These are phyloP conservation scores for Paguma larvata DNA, from an alignment of 2,797 vertebrate genomes.

Conservation along the genomic window DNA sequence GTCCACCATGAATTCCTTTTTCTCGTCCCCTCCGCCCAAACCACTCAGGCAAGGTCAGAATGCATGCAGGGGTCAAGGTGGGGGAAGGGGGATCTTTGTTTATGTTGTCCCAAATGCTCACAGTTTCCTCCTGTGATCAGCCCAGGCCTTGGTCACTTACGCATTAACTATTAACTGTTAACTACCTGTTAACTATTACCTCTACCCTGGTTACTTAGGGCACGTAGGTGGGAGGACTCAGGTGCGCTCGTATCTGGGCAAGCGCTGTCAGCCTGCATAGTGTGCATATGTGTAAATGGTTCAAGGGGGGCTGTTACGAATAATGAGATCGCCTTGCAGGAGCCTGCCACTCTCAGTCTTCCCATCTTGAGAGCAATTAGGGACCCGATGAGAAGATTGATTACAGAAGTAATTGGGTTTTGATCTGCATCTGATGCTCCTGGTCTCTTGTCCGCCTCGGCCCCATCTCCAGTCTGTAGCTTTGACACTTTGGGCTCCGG, in stretches of 20 bases:
- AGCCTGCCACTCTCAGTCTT: neutral
- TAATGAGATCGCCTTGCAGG: neutral
- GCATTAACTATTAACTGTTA: neutral
- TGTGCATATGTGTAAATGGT: neutral
- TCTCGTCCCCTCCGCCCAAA: neutral
- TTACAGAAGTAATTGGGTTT: neutral
- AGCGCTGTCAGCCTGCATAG: neutral
- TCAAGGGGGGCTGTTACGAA: neutral
- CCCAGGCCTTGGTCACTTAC: neutral
- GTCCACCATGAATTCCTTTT: neutral
- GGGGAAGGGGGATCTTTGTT: neutral
- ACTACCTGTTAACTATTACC: neutral
- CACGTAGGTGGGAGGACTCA: neutral
- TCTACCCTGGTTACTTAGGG: neutral
- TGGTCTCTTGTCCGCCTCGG: neutral
- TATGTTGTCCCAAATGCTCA: neutral
- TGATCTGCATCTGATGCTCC: neutral
- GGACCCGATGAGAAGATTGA: neutral
- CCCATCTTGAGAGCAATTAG: neutral
- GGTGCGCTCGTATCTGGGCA: fast-evolving
- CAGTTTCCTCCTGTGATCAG: neutral
- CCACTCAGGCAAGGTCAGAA: neutral
- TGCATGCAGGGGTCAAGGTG: neutral
- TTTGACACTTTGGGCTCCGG: neutral
- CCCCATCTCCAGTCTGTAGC: neutral